Evolutionary conservation across 30 jellyfish, hydroid and myxozoan genomes (phyloP), one percentile per base, ranked within the genome.

Genomic region (Chironex yamaguchii): DNA sequence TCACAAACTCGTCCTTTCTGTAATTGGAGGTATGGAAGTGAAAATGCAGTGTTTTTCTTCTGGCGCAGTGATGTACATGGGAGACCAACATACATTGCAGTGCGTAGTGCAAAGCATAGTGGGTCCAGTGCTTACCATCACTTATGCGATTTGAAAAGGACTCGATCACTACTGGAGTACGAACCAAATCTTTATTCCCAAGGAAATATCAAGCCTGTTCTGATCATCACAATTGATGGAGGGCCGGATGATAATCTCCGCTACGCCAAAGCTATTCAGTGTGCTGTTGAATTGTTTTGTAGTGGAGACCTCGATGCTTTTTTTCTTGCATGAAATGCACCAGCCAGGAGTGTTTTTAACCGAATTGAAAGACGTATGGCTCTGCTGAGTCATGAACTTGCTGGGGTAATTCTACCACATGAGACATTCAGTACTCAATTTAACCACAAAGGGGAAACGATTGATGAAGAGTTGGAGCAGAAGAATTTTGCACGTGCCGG

Each of bases 321-420:
- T 51, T 82, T 82, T 71, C 89, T 82, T 63, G 91, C 90, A 50
- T 67, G 91, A 82, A 82, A 82, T 82, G 91, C 91, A 52, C 91
- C 93, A 24, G 91, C 83, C 48, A 67, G 90, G 77, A 82, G 90
- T 70, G 84, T 36, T 69, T 25, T 82, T 67, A 70, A 68, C 81
- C 85, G 87, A 52, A 91, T 80, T 32, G 91, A 80, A 73, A 49
- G 93, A 67, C n/a, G n/a, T n/a, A n/a, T n/a, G n/a, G n/a, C n/a
- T n/a, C n/a, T n/a, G n/a, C n/a, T n/a, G n/a, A n/a, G n/a, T n/a
- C n/a, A n/a, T n/a, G n/a, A n/a, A n/a, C n/a, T n/a, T n/a, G n/a
- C n/a, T n/a, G n/a, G n/a, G n/a, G n/a, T n/a, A n/a, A n/a, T n/a
- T n/a, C n/a, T n/a, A n/a, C n/a, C n/a, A n/a, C n/a, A n/a, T n/a